Base-by-base conservation (phyloP, 2,797 vertebrate species). In the Sphaeramia orbicularis region DNA sequence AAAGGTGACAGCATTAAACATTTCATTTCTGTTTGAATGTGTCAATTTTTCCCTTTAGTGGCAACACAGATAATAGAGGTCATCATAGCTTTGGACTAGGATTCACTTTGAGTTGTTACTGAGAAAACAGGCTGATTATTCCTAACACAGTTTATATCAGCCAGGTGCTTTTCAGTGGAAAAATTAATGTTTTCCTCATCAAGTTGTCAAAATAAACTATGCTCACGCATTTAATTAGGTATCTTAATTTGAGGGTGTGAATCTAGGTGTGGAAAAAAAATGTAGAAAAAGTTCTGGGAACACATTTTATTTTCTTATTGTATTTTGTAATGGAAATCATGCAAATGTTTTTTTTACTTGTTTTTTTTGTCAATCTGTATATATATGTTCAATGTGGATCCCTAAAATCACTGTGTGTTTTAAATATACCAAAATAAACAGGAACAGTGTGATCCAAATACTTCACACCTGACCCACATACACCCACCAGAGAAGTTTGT, bases 401-500 rank as follows among this genome's bases (percentile, higher is more conserved):
- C 9, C 2, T 7, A 37, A 18, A 47, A 38, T 45, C 30, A 16
- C 16, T n/a, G 19, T 14, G 35, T 27, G 14, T 6, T 9, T n/a
- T 19, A 66, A 15, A 64, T 11, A 57, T 16, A 55, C 12, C 32
- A 49, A 6, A 58, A 55, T n/a, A 4, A 59, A 48, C 36, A 74
- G 56, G 24, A 69, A 71, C 41, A 16, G 41, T 60, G 35, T 54
- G 30, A 74, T 78, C 40, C 4, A 80, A 60, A 60, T 24, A 11
- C 41, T 57, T 70, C 35, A 75, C 9, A 60, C 27, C 38, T 44
- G 55, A 53, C 54, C 45, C 13, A 80, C 56, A 76, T 44, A 67
- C 44, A 45, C 18, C 24, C 11, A 65, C 43, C 37, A 82, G 49
- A 72, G 27, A 81, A 7, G 21, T 19, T 14, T 24, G 14, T 40